A percentile compares a stretch with the other conserved stretches of the same genome.
phyloP scores from a whole-genome alignment of 2,797 vertebrate species.

The Garrulus glandarius region DNA sequence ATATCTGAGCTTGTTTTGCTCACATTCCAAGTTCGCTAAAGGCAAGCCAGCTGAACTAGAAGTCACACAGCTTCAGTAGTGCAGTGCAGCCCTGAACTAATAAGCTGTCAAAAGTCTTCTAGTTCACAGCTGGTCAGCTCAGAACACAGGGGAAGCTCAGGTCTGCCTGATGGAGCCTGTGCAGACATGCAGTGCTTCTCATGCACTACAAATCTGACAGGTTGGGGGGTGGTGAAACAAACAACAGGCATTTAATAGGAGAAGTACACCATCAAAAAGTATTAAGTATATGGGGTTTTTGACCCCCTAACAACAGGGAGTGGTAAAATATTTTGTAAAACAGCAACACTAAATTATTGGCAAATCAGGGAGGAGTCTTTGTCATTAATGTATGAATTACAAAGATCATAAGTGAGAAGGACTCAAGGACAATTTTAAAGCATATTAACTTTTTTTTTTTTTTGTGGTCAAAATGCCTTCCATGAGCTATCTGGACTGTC shows the following conservation, averaged over 20 bases:
- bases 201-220: background rate
- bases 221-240: background rate
- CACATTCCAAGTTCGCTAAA: background rate
- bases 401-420: background rate
- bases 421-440: background rate
- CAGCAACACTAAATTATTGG: background rate
- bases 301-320: background rate
- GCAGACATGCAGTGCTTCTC: background rate
- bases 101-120: slow-evolving; percentile 5
- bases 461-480: background rate
- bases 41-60: background rate
- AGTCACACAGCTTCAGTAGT: background rate
- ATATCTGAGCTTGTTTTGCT: slow-evolving; percentile 8
- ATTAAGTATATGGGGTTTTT: background rate
- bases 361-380: background rate
- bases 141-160: background rate
- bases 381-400: background rate
- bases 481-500: background rate
- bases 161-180: background rate
- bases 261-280: background rate
- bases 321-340: background rate
- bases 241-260: background rate
- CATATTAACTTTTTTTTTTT: background rate
- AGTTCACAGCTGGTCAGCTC: slow-evolving; percentile 18
- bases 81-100: background rate